phyloP scores from a whole-genome alignment of 1,140 invertebrate genomes.

The Bathynomus jamesi region DNA sequence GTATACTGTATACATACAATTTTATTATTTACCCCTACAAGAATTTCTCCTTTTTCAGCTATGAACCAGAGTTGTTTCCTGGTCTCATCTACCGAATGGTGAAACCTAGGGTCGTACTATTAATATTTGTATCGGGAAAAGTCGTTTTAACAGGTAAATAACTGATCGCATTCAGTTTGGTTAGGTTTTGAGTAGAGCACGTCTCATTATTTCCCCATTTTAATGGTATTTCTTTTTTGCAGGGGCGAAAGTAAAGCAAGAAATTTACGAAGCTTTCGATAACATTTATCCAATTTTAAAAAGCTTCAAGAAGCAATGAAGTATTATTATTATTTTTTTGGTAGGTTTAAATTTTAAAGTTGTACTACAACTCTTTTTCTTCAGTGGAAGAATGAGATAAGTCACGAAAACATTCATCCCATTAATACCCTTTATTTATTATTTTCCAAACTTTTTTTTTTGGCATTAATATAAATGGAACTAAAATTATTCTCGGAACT shows the following conservation, averaged over 20 bases:
- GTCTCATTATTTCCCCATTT: too few species aligned
- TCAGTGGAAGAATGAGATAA: neutral
- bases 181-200: too few species aligned
- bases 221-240: slow-evolving; percentile 44
- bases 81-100: slow-evolving; percentile 99
- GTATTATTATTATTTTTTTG: neutral
- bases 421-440: neutral
- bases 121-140: slow-evolving; percentile 99
- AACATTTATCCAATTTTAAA: slow-evolving; percentile 99
- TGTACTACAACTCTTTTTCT: neutral
- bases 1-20: too few species aligned
- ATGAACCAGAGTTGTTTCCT: slow-evolving; percentile 91
- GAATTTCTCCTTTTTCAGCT: slow-evolving; percentile 47
- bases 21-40: too few species aligned
- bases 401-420: neutral
- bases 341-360: neutral
- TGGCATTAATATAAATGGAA: too few species aligned
- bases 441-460: too few species aligned
- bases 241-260: slow-evolving; percentile 95
- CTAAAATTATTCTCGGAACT: too few species aligned
- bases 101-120: slow-evolving; percentile 93
- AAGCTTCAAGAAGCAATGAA: slow-evolving; percentile 88
- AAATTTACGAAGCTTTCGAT: slow-evolving; percentile 99
- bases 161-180: slow-evolving; percentile 18
- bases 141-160: slow-evolving; percentile 82